Base-by-base conservation (phyloP, 92 coral and sea anemone species). In the Epizoanthus scotinus region DNA sequence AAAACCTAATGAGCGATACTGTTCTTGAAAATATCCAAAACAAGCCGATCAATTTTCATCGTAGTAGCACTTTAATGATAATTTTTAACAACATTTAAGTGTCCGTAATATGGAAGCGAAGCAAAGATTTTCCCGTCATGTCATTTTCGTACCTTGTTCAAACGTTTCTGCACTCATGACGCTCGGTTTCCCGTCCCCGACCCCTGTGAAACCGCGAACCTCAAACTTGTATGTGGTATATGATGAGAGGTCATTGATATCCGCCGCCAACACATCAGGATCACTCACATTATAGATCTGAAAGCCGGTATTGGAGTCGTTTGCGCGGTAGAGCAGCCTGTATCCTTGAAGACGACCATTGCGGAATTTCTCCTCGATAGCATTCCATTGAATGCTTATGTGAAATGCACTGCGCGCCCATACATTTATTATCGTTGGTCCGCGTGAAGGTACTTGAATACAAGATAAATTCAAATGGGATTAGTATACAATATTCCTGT, bases 261-360 rank as follows among this genome's bases (percentile, higher is more conserved):
- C 70, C 4, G 70, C 70, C 26, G 27, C 26, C 70, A 3, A 29
- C 4, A 17, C 29, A 3, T 64, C 8, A 38, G 70, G 47, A 64
- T 5, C 40, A 20, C 0, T 29, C 40, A 64, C 44, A 2, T 15
- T 29, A 5, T 2, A 24, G 2, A 31, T 8, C 70, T 38, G 36
- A 44, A 0, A 44, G 10, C 10, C 14, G 15, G 9, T 12, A 3
- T 17, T 19, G n/a, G 70, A 29, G 10, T 29, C 20, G 17, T 5
- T 3, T 15, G 2, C 15, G 8, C 44, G 31, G 70, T 64, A 64
- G 44, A 6, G 29, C n/a, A 64, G 40, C 13, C 5, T 64, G 47
- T 64, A 64, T 18, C 70, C 70, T 29, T 8, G 27, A n/a, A 64
- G 70, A 13, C 22, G 70, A 20, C 70, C 70, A n/a, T 64, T 64